Evolutionary conservation across 2,888 invertebrate genomes (phyloP), one percentile per base, ranked within the genome.

Genomic region (Brachyptera risi): DNA sequence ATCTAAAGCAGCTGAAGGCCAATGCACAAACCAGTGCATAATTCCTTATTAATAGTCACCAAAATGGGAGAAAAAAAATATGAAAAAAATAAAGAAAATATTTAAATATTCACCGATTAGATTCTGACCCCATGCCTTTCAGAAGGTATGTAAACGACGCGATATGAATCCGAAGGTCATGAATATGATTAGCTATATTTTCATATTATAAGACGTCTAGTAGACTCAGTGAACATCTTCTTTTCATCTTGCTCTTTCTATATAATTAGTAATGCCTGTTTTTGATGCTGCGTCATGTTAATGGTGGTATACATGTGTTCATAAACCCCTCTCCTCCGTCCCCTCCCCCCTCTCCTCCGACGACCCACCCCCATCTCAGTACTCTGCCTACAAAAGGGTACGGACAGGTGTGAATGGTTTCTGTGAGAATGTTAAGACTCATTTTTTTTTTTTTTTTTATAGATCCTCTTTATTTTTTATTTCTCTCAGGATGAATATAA

Each of bases 221-320:
- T 58, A 21, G 31, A 58, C 35, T 58, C 26, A 42, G 19, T 44
- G 47, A 58, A 58, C 27, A 47, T 23, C 58, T 58, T 44, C 58
- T 58, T 47, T 47, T 23, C 40, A 47, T 24, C 35, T 58, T 23
- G 21, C 57, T 40, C 44, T 44, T 57, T 44, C 58, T 35, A 51
- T 35, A 54, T 54, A 54, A 54, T 54, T 54, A 54, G 54, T 54
- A 35, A 54, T 24, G 54, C 37, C 37, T 17, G 37, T 23, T 35
- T 54, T 54, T 35, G 37, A 15, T 54, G 54, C 54, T 35, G 35
- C 19, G 54, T 54, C 54, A 54, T 54, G 54, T 54, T 54, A 54
- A 19, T 47, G 37, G 19, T 54, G 54, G 54, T 23, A 54, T 54
- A 54, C 54, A 54, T 37, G 35, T 54, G 54, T 54, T 51, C 21